A percentile compares a stretch with the other conserved stretches of the same genome.
phyloP scores from a whole-genome alignment of 2,888 invertebrate genomes.

The Liopterus haemorrhoidalis region DNA sequence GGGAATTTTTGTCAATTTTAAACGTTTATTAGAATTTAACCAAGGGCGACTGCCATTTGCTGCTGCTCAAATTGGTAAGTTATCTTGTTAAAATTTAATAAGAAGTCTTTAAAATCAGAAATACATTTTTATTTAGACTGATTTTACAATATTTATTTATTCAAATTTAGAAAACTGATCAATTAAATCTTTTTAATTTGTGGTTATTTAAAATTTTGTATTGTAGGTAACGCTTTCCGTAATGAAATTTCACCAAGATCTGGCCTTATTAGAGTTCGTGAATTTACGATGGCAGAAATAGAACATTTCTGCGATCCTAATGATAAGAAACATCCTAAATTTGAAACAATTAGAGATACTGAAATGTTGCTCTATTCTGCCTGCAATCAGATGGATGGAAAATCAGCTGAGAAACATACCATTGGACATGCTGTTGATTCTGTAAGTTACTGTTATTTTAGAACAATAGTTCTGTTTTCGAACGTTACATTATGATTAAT shows the following conservation, averaged over 20 bases:
- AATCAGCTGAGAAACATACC: constrained; percentile 66
- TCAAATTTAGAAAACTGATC: background rate
- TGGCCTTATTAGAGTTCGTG: constrained; percentile 89
- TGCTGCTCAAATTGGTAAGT: constrained; percentile 93
- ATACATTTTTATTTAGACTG: background rate
- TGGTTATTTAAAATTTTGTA: too few species aligned
- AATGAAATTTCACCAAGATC: constrained; percentile 99
- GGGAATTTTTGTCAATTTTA: constrained; percentile 99
- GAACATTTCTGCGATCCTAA: constrained; percentile 97
- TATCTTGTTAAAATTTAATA: too few species aligned
- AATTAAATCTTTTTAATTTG: background rate
- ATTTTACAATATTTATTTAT: background rate
- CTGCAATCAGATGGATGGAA: constrained; percentile 96
- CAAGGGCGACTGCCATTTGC: constrained; percentile 95
- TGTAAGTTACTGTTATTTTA: constrained; percentile 41
- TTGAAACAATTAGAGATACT: constrained; percentile 68
- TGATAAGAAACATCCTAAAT: constrained; percentile 86
- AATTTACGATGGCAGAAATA: constrained; percentile 99
- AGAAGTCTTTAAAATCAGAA: too few species aligned
- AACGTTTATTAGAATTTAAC: constrained; percentile 93
- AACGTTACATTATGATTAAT: constrained; percentile 9
- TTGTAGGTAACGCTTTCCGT: constrained; percentile 82
- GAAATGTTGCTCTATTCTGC: constrained; percentile 86
- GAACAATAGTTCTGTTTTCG: constrained; percentile 8
- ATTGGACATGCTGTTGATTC: constrained; percentile 84